Percentiles rank a stretch among this genome's conserved stretches.
Evolutionary conservation across 2,888 invertebrate species (phyloP).

Genomic region (Tetranychus piercei): DNA sequence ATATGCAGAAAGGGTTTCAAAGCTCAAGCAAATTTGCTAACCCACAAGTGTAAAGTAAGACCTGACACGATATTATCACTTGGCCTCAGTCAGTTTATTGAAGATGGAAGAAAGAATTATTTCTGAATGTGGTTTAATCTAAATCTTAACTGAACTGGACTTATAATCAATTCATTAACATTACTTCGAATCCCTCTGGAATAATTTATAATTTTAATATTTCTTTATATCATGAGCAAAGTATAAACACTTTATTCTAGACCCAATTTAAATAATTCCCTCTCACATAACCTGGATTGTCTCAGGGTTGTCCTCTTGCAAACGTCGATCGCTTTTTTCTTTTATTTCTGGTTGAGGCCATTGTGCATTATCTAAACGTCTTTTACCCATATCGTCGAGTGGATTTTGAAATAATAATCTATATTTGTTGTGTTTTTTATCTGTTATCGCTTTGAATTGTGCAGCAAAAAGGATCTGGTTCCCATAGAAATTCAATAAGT

Average conservation of each 20-base stretch:
- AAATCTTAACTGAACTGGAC: too few species aligned
- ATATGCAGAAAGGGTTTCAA: slow-evolving; percentile 93
- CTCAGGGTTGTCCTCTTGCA: too few species aligned
- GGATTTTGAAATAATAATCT: neutral
- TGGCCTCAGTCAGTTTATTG: neutral
- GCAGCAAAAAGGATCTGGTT: neutral
- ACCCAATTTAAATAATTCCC: too few species aligned
- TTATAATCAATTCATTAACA: too few species aligned
- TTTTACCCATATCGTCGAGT: too few species aligned
- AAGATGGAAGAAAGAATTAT: neutral
- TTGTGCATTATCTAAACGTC: neutral
- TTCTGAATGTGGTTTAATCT: too few species aligned
- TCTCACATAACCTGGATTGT: too few species aligned
- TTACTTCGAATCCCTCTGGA: too few species aligned
- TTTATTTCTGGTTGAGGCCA: neutral
- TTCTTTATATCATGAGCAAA: too few species aligned
- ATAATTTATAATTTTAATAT: too few species aligned
- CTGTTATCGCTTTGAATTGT: neutral
- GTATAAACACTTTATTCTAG: too few species aligned
- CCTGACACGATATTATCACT: neutral
- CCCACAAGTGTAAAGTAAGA: slow-evolving; percentile 83
- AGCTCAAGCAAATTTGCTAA: slow-evolving; percentile 80
- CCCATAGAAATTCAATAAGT: neutral
- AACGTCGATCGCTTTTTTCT: neutral
- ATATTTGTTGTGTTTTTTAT: neutral